These are phyloP conservation scores for Accipiter virgatus DNA, from an alignment of 2,113 vertebrate species.

Conservation along the genomic window DNA sequence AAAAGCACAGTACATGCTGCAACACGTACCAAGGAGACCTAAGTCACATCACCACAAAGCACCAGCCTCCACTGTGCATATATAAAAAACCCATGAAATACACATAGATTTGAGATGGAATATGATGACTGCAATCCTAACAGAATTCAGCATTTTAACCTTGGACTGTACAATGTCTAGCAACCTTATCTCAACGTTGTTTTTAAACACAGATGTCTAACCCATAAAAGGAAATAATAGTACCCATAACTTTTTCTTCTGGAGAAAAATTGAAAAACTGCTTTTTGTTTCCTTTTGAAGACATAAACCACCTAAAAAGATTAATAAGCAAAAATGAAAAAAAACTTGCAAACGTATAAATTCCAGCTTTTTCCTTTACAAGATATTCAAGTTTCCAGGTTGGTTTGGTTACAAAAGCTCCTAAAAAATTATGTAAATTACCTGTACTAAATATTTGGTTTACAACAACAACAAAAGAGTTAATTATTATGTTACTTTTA, in stretches of 20 bases:
- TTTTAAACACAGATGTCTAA: background rate
- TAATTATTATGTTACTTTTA: background rate
- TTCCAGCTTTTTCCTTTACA: background rate
- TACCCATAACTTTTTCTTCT: background rate
- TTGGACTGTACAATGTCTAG: background rate
- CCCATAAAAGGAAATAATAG: background rate
- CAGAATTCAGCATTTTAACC: background rate
- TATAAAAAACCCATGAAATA: background rate
- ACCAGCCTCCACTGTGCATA: background rate
- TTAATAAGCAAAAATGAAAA: background rate
- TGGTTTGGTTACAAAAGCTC: background rate
- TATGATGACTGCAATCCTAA: background rate
- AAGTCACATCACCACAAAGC: background rate
- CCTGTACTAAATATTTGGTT: background rate
- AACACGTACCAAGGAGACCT: fast-evolving
- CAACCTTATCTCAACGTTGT: background rate
- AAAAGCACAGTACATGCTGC: background rate
- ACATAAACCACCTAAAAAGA: background rate
- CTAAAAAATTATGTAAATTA: background rate
- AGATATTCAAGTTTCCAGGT: background rate
- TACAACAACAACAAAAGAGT: background rate
- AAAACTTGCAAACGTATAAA: background rate
- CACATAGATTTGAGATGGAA: background rate
- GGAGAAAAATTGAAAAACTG: background rate
- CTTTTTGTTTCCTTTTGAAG: background rate